Percentiles rank a stretch among this genome's conserved stretches.
phyloP scores from a whole-genome alignment of 64 coral and sea anemone species.

The Dendronephthya gigantea region DNA sequence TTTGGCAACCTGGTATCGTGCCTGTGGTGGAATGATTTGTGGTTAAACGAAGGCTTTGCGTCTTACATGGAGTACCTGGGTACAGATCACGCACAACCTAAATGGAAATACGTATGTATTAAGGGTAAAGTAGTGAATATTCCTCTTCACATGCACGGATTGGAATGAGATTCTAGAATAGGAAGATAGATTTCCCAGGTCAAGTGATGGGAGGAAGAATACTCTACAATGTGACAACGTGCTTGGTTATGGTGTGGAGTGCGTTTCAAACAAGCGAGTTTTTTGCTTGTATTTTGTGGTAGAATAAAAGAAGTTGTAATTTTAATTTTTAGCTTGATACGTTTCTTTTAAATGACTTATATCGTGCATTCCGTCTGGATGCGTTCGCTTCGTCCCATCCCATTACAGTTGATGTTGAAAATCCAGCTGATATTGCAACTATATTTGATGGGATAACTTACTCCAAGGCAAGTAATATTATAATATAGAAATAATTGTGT shows the following conservation, averaged over 20 bases:
- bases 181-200: too few relatives aligned
- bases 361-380: conserved; percentile 39
- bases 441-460: conserved; percentile 61
- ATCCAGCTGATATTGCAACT: conserved; percentile 49
- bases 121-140: too few relatives aligned
- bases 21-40: conserved; percentile 55
- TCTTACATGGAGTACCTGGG: conserved; percentile 28
- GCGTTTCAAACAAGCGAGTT: too few relatives aligned
- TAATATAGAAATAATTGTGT: neutral
- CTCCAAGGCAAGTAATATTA: conserved; percentile 43
- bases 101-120: conserved; percentile 16
- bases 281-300: neutral
- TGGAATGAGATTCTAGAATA: too few relatives aligned
- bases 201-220: too few relatives aligned
- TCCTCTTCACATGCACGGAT: too few relatives aligned
- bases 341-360: conserved; percentile 40
- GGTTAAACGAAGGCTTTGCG: conserved; percentile 64
- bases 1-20: conserved; percentile 49
- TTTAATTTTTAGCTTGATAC: conserved; percentile 22
- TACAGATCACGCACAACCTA: neutral
- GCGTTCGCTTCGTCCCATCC: conserved; percentile 42
- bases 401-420: conserved; percentile 44
- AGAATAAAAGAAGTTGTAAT: neutral
- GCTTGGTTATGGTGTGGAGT: too few relatives aligned
- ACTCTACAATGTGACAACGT: too few relatives aligned